Percentiles rank a stretch among this genome's conserved stretches.
Conservation (phyloP, 2,797 vertebrate genomes). For the Manis crassicaudata region DNA sequence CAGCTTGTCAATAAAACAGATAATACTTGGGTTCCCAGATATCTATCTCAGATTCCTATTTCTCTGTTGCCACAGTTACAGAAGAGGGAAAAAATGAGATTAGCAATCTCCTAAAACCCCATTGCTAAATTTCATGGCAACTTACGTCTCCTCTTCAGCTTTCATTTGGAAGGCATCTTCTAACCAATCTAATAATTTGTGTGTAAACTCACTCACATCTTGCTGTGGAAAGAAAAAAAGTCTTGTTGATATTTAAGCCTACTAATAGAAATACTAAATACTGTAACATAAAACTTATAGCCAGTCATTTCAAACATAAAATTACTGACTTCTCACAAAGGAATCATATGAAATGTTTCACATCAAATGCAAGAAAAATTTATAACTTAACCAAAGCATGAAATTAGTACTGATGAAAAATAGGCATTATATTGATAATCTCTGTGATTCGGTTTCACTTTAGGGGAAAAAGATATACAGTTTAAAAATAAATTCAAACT, state of each 20-base stretch:
- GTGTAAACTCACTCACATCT: conserved; percentile 99
- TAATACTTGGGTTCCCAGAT: not conserved
- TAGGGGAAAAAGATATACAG: not conserved
- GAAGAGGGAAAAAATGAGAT: not conserved
- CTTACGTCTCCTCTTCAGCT: conserved; percentile 97
- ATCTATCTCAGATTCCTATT: not conserved
- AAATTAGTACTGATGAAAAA: conserved; percentile 15
- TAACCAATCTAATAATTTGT: conserved; percentile 98
- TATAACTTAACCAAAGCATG: conserved; percentile 9
- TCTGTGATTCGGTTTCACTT: not conserved
- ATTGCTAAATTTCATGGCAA: not conserved
- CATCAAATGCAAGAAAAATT: not conserved
- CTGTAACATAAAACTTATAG: conserved; percentile 40
- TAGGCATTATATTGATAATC: not conserved
- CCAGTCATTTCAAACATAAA: not conserved
- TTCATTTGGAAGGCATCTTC: conserved; percentile 99
- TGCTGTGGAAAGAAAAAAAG: conserved; percentile 89
- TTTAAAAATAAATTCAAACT: not conserved
- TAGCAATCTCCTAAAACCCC: not conserved
- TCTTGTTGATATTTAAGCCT: not conserved
- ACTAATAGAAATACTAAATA: conserved; percentile 10
- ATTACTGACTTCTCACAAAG: not conserved
- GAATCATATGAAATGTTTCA: conserved; percentile 24
- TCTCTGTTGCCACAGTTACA: not conserved
- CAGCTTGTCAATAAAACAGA: not conserved